phyloP scores from a whole-genome alignment of 2,113 vertebrate species.

The Odocoileus virginianus region DNA sequence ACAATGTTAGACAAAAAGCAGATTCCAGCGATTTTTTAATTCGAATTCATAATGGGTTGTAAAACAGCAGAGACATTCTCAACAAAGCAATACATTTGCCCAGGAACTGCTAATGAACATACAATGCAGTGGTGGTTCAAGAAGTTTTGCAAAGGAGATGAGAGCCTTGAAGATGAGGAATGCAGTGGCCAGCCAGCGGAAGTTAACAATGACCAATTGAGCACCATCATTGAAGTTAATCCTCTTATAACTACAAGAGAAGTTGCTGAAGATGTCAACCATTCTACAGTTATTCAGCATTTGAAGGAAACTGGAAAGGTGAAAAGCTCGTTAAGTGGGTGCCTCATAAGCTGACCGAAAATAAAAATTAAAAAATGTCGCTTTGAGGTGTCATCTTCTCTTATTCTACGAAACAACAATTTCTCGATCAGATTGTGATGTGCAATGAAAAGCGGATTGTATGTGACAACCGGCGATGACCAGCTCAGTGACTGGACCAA shows the following conservation, averaged over 20 bases:
- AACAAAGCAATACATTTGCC: background rate
- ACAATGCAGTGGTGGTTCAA: background rate
- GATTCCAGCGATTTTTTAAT: background rate
- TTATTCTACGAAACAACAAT: background rate
- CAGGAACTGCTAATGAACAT: background rate
- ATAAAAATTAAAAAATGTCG: background rate
- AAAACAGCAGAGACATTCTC: background rate
- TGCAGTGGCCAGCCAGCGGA: background rate
- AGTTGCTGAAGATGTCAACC: background rate
- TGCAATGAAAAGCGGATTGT: background rate
- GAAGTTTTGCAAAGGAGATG: background rate
- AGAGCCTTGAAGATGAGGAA: background rate
- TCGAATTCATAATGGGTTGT: background rate
- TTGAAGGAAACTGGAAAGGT: background rate
- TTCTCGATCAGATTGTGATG: background rate
- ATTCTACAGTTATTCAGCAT: background rate
- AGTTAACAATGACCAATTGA: background rate
- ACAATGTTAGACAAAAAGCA: background rate
- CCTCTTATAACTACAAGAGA: background rate
- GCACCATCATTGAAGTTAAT: background rate
- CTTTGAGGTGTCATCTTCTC: background rate
- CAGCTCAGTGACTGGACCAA: background rate
- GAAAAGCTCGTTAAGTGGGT: background rate
- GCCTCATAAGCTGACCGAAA: background rate
- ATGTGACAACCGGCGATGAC: fast-evolving